These are phyloP conservation scores for Cathartes aura DNA, from an alignment of 2,113 vertebrate genomes.

Conservation along the genomic window DNA sequence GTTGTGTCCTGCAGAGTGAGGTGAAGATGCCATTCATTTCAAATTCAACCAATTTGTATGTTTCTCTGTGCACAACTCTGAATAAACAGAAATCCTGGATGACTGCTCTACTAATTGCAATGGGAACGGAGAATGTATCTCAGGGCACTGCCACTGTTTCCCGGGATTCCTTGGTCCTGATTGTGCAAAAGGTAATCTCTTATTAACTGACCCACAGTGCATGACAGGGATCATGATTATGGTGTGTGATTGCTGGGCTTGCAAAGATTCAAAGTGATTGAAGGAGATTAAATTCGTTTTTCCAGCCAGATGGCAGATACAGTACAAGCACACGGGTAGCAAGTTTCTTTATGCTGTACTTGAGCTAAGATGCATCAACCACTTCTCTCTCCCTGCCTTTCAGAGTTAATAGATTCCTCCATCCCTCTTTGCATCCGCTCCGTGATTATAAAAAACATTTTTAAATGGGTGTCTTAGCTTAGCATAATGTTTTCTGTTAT, in stretches of 20 bases:
- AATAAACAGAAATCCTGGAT: conserved; percentile 89
- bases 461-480: not conserved
- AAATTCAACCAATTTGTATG: not conserved
- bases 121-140: conserved; percentile 95
- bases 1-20: conserved; percentile 9
- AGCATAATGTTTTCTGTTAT: not conserved
- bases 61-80: conserved; percentile 20
- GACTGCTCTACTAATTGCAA: conserved; percentile 96
- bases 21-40: conserved; percentile 21
- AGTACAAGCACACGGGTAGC: not conserved
- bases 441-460: not conserved
- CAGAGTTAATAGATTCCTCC: not conserved
- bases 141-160: conserved; percentile 96
- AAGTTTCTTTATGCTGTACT: not conserved
- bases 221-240: not conserved
- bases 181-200: conserved; percentile 90
- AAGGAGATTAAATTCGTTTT: conserved; percentile 34
- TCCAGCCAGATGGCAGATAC: not conserved
- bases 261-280: conserved; percentile 30
- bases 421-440: not conserved
- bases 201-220: not conserved
- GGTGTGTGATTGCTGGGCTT: conserved; percentile 3
- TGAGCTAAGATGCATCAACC: not conserved
- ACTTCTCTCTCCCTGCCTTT: not conserved
- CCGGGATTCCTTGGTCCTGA: conserved; percentile 94